phyloP scores from a whole-genome alignment of 2,797 vertebrate genomes.

The Microchirus variegatus region DNA sequence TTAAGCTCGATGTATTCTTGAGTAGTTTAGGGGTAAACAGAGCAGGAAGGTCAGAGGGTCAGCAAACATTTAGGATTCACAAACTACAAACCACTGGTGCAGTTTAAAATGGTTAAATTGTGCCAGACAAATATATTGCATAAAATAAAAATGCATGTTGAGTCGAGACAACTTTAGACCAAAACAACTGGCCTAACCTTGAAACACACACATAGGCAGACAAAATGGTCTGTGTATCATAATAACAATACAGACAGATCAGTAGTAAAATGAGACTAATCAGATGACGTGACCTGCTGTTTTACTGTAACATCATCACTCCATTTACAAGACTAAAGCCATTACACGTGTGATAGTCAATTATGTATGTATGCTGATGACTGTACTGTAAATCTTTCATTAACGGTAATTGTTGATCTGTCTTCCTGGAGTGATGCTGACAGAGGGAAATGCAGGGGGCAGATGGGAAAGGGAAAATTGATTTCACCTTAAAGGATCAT shows the following conservation, averaged over 20 bases:
- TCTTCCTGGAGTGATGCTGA: constrained; percentile 59
- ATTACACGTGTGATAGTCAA: constrained; percentile 38
- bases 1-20: too few relatives aligned
- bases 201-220: not conserved
- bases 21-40: too few relatives aligned
- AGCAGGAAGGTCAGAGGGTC: not conserved
- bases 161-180: not conserved
- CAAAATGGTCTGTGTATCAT: not conserved
- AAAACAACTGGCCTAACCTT: not conserved
- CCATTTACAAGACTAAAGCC: constrained; percentile 53
- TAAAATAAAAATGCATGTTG: too few relatives aligned
- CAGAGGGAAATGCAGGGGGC: constrained; percentile 35
- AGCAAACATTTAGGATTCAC: not conserved
- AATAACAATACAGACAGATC: constrained; percentile 12
- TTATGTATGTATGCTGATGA: constrained; percentile 72
- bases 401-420: constrained; percentile 48
- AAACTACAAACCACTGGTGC: too few relatives aligned
- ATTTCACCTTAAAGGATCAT: constrained; percentile 49
- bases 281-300: constrained; percentile 23
- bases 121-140: not conserved
- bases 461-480: constrained; percentile 43
- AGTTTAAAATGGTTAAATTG: too few relatives aligned
- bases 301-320: constrained; percentile 48
- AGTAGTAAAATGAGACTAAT: constrained; percentile 29
- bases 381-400: constrained; percentile 56